Evolutionary conservation across 2,797 vertebrate genomes (phyloP).

Genomic region (Mycteria americana): DNA sequence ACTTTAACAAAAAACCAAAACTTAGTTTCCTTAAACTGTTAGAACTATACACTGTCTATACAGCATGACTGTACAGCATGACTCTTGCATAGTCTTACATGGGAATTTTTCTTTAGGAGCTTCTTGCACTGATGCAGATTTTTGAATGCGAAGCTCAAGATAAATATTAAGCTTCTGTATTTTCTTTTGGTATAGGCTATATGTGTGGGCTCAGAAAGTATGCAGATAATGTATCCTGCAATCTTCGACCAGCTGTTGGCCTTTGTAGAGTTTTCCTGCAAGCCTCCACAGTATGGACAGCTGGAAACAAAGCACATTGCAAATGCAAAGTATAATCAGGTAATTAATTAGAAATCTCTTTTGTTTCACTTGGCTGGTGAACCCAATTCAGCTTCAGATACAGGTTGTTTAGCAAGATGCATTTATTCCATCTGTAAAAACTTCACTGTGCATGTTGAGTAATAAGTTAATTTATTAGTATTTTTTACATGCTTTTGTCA

Average conservation of each 20-base stretch:
- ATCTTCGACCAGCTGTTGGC: constrained; percentile 96
- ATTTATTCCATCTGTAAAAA: background rate
- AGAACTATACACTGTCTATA: background rate
- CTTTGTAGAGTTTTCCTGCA: constrained; percentile 98
- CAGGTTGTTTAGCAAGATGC: background rate
- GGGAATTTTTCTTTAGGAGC: background rate
- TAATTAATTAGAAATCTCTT: constrained; percentile 62
- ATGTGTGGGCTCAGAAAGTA: constrained; percentile 93
- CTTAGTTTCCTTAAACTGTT: background rate
- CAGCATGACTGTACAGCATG: background rate
- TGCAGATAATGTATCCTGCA: constrained; percentile 99
- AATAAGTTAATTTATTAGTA: background rate
- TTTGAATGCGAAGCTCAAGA: background rate
- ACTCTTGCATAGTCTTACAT: background rate
- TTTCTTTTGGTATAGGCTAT: constrained; percentile 85
- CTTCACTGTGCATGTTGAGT: background rate
- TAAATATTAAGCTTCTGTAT: background rate
- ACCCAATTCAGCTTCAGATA: background rate
- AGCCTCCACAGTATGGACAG: constrained; percentile 96
- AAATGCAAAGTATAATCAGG: constrained; percentile 99
- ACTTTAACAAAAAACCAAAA: background rate
- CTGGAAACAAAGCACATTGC: constrained; percentile 98
- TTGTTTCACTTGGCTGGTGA: constrained; percentile 24
- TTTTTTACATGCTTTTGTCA: background rate
- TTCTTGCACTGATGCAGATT: background rate